Percentiles rank a stretch among this genome's conserved stretches.
Evolutionary conservation across 2,888 invertebrate genomes (phyloP).

Genomic region (Plebejus anna): DNA sequence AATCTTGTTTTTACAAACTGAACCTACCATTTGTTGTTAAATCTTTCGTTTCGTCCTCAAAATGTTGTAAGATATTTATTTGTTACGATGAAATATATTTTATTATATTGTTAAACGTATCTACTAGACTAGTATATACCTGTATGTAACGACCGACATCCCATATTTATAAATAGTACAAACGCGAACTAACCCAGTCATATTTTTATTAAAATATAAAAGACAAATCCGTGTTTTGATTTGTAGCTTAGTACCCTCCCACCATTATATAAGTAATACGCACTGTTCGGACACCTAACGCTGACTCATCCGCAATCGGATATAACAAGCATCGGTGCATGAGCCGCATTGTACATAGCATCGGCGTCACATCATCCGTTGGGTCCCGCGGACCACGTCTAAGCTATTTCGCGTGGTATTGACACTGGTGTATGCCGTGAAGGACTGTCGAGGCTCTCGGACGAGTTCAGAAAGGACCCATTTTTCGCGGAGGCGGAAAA

Average conservation of each 20-base stretch:
- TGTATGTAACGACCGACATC: conserved; percentile 32
- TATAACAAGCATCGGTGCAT: conserved; percentile 54
- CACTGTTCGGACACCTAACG: conserved; percentile 19
- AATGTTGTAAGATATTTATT: conserved; percentile 28
- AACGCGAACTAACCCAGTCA: conserved; percentile 64
- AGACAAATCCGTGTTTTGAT: conserved; percentile 76
- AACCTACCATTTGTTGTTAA: conserved; percentile 17
- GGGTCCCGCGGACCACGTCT: conserved; percentile 49
- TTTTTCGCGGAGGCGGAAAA: conserved; percentile 77
- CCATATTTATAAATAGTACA: conserved; percentile 43
- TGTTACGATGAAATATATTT: conserved; percentile 30
- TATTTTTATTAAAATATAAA: conserved; percentile 75
- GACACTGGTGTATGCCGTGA: conserved; percentile 72
- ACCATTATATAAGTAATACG: conserved; percentile 38
- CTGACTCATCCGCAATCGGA: conserved; percentile 24
- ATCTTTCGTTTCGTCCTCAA: conserved; percentile 25
- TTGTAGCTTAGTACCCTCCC: conserved; percentile 75
- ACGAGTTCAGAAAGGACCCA: conserved; percentile 72
- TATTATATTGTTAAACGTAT: conserved; percentile 28
- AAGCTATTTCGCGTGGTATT: conserved; percentile 48
- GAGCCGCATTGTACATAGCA: conserved; percentile 73
- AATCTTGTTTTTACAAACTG: conserved; percentile 28
- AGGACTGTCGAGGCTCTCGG: conserved; percentile 73
- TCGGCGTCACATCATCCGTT: conserved; percentile 47
- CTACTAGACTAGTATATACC: conserved; percentile 23